Conservation (phyloP, 2,888 invertebrate species). For the Hydropsyche betteni region DNA sequence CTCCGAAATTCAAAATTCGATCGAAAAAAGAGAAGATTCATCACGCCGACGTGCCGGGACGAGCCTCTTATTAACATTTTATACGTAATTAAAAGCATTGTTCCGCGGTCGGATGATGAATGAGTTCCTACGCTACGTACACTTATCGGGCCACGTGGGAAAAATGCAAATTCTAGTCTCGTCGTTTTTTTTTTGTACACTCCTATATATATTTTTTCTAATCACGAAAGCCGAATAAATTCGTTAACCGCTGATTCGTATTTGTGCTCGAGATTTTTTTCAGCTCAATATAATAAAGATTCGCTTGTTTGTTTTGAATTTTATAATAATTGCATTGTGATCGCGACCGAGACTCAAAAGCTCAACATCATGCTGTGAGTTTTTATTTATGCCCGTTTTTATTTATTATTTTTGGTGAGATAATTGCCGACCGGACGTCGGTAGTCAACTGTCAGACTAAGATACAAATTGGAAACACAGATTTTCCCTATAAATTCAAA, state of each 20-base stretch:
- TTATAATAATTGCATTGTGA: not conserved
- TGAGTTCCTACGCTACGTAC: slow-evolving; percentile 35
- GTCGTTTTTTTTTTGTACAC: not conserved
- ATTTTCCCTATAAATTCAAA: too few relatives aligned
- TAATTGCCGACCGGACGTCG: not conserved
- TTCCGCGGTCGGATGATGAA: slow-evolving; percentile 35
- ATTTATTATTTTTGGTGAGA: slow-evolving; percentile 13
- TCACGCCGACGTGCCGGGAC: slow-evolving; percentile 9
- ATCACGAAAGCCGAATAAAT: slow-evolving; percentile 17
- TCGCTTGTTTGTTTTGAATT: not conserved
- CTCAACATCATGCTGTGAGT: slow-evolving; percentile 18
- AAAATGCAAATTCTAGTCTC: slow-evolving; percentile 34
- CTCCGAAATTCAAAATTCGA: too few relatives aligned
- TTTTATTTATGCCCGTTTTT: not conserved
- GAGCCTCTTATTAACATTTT: slow-evolving; percentile 33
- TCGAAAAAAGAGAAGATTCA: slow-evolving; percentile 9
- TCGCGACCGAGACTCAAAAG: slow-evolving; percentile 4
- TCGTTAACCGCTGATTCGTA: not conserved
- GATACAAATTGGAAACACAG: not conserved
- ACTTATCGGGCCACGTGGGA: slow-evolving; percentile 30
- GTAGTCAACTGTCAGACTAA: not conserved
- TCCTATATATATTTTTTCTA: slow-evolving; percentile 4
- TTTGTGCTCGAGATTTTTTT: not conserved
- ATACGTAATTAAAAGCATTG: slow-evolving; percentile 37
- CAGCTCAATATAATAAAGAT: too few relatives aligned